Conservation (phyloP, 2,113 vertebrate species). For the Origma solitaria region DNA sequence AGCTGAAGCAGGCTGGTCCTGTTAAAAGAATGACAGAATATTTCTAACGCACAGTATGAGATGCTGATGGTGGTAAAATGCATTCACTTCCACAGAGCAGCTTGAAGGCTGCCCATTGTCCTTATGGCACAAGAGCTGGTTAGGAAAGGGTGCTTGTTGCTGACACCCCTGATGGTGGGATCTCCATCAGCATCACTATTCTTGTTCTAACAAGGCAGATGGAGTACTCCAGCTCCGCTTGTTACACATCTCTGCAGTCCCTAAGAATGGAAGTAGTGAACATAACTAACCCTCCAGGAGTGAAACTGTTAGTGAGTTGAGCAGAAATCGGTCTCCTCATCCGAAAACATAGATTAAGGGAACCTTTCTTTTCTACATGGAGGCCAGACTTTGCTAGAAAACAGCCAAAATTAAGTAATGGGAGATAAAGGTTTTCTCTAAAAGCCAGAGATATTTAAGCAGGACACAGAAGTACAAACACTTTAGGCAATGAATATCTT, state of each 20-base stretch:
- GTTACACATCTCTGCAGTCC: neutral
- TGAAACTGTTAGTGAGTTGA: neutral
- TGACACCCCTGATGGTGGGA: neutral
- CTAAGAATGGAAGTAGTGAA: neutral
- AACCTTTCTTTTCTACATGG: neutral
- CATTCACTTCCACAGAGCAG: neutral
- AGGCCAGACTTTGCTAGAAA: neutral
- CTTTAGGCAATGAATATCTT: fast-evolving
- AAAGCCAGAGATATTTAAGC: neutral
- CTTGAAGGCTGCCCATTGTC: neutral
- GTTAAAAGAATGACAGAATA: neutral
- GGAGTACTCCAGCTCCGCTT: neutral
- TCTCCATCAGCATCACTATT: neutral
- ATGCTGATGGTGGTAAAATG: neutral
- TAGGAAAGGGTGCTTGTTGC: neutral
- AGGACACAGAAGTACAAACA: neutral
- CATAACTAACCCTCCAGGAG: neutral
- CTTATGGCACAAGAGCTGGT: neutral
- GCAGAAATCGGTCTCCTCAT: fast-evolving
- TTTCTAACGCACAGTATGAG: neutral
- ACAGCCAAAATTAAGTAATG: neutral
- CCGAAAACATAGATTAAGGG: neutral
- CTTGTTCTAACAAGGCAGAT: neutral
- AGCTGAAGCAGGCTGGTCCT: neutral
- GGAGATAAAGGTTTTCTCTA: neutral